Percentiles rank a stretch among this genome's conserved stretches.
Conservation (phyloP, 53 echinoderm and acorn worm genomes). For the Hippasteria phrygiana region DNA sequence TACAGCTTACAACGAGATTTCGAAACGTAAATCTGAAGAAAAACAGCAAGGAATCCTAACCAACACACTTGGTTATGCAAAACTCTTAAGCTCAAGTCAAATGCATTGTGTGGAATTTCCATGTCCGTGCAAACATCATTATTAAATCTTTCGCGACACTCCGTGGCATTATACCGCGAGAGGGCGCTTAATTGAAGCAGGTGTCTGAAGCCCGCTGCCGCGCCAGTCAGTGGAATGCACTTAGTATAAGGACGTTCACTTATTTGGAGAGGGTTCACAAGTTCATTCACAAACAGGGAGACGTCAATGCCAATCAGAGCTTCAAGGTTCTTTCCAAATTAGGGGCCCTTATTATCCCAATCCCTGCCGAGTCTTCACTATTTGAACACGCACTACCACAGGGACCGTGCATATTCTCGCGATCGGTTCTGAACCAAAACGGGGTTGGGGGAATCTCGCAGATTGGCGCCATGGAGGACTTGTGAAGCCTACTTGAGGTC, state of each 20-base stretch:
- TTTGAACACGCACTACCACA: not conserved
- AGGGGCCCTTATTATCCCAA: too few species aligned
- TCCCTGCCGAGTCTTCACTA: too few species aligned
- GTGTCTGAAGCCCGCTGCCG: too few species aligned
- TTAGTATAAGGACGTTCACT: not conserved
- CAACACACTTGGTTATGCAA: too few species aligned
- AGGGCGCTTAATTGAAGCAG: not conserved
- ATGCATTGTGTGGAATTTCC: too few species aligned
- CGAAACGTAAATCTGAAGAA: too few species aligned
- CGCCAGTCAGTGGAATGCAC: not conserved
- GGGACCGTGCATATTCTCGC: not conserved
- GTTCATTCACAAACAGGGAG: not conserved
- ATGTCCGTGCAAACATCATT: too few species aligned
- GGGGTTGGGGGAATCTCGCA: not conserved
- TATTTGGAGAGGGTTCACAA: not conserved
- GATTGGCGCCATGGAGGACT: slow-evolving; percentile 11
- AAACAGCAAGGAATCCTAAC: too few species aligned
- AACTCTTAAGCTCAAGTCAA: too few species aligned
- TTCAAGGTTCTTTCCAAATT: not conserved
- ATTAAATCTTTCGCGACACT: too few species aligned
- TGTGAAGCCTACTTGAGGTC: not conserved
- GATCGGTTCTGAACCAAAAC: not conserved
- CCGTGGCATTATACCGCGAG: too few species aligned
- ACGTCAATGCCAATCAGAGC: not conserved
- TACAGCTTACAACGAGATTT: too few species aligned